Base-by-base conservation (phyloP, 2,888 invertebrate species). In the Protonemura montana region DNA sequence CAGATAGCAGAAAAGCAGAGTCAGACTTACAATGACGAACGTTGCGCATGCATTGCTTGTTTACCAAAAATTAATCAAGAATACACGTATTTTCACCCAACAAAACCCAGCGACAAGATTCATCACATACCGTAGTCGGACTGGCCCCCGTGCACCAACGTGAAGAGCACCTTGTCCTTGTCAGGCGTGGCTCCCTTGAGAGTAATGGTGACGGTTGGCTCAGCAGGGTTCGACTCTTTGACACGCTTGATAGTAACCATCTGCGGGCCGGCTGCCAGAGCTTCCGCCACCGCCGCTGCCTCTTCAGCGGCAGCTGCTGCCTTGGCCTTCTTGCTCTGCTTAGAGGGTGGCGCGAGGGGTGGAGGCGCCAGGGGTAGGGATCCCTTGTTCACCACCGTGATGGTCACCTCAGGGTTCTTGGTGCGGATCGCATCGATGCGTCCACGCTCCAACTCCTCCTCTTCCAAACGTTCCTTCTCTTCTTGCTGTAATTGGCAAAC, bases 191-290 rank as follows among this genome's bases (percentile, higher is more conserved):
- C 94, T 5, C 95, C 96, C 89, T 95, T 95, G 41, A 96, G 92
- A 0, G 96, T 96, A 84, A 96, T 96, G 0, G 96, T 96, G 0
- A 96, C 96, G 29, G 95, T 95, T 13, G 96, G 95, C 88, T 95
- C 94, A 0, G 93, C 92, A 88, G 92, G 92, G 89, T 94, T 93
- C 7, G 94, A 94, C 88, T 95, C 93, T 91, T 94, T 94, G 0
- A 95, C 94, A 84, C 95, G 91, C 87, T 95, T 94, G 87, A 96
- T 96, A 6, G 96, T 96, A 0, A 96, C 96, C 92, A 95, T 94
- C 87, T 91, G 89, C 86, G 90, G 90, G 85, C 76, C 76, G 13
- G 76, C 28, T 0, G 35, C 35, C 87, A 88, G 28, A n/a, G 7
- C 41, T 13, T 82, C 35, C 28, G 5, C 25, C 10, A 0, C 25